Evolutionary conservation across 2,797 vertebrate genomes (phyloP).

Genomic region (Zalophus californianus): DNA sequence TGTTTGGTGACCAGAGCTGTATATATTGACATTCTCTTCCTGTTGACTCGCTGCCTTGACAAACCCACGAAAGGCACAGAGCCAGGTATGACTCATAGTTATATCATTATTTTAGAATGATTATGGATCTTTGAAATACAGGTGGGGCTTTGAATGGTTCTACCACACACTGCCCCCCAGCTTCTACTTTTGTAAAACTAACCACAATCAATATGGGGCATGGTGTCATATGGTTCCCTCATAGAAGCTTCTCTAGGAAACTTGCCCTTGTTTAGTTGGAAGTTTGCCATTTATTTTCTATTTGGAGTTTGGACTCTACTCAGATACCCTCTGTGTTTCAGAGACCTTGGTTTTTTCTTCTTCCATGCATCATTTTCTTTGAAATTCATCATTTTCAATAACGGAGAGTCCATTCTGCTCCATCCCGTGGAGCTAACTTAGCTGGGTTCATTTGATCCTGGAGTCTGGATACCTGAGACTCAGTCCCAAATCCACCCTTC

Average conservation of each 20-base stretch:
- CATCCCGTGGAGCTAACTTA: neutral
- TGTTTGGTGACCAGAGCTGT: constrained; percentile 96
- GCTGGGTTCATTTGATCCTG: neutral
- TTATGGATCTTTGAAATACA: constrained; percentile 35
- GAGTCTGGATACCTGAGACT: constrained; percentile 64
- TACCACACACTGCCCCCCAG: neutral
- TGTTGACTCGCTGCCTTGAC: constrained; percentile 88
- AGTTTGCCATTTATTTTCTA: constrained; percentile 50
- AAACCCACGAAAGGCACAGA: constrained; percentile 79
- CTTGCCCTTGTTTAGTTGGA: constrained; percentile 45
- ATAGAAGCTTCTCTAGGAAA: constrained; percentile 11
- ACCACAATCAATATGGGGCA: constrained; percentile 34
- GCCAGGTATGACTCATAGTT: constrained; percentile 77
- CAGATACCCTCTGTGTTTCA: constrained; percentile 45
- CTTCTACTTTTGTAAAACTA: constrained; percentile 12
- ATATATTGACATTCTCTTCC: constrained; percentile 92
- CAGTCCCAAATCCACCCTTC: constrained; percentile 44
- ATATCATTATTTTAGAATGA: neutral
- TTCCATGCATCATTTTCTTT: constrained; percentile 65
- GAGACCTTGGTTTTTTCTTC: constrained; percentile 68
- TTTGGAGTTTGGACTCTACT: neutral
- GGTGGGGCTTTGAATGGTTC: constrained; percentile 1
- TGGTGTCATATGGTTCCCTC: neutral
- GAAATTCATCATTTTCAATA: constrained; percentile 35
- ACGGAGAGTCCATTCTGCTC: constrained; percentile 35